These are phyloP conservation scores for Incurvaria masculella DNA, from an alignment of 2,888 invertebrate species.

Conservation along the genomic window DNA sequence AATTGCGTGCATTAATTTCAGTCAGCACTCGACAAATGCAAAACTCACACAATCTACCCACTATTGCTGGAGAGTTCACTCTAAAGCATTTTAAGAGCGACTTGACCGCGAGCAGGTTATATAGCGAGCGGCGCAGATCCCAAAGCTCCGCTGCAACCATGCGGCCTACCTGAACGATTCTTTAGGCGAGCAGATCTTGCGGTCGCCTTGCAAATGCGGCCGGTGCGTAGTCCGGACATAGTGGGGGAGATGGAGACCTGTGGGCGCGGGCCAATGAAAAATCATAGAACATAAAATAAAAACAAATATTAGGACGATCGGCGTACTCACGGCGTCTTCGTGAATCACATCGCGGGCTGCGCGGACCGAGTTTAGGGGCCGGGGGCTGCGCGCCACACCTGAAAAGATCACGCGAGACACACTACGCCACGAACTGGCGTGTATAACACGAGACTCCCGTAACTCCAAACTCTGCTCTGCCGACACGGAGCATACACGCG, in stretches of 20 bases:
- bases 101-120: background rate
- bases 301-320: background rate
- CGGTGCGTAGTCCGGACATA: background rate
- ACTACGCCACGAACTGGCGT: no score
- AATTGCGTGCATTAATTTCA: no score
- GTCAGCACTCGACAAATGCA: background rate
- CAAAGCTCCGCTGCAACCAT: background rate
- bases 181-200: background rate
- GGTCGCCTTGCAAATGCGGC: background rate
- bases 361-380: no score
- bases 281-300: background rate
- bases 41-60: background rate
- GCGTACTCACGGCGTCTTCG: background rate
- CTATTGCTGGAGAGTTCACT: background rate
- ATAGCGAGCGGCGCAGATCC: no score
- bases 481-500: no score
- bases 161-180: background rate
- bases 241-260: background rate
- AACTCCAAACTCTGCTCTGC: no score
- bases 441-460: no score
- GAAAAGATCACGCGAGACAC: no score
- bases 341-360: background rate
- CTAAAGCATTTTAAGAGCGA: background rate
- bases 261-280: background rate
- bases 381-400: no score